Base-by-base conservation (phyloP, 2,888 invertebrate species). In the Rhagium mordax region DNA sequence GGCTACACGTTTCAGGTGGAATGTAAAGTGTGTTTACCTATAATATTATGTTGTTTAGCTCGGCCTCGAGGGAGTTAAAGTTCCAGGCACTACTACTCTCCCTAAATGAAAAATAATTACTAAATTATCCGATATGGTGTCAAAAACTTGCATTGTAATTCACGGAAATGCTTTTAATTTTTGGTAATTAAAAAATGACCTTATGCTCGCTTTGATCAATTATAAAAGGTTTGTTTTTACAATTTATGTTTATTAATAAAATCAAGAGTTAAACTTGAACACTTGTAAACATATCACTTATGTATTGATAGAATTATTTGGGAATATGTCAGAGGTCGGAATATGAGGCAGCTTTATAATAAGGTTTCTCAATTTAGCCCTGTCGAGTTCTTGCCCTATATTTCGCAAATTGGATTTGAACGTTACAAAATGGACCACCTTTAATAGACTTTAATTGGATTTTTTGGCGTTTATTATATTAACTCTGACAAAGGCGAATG, bases 41-140 rank as follows among this genome's bases (percentile, higher is more conserved):
- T 41, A 33, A 51, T 13, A 53, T 27, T 27, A 57, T 57, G 27
- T 57, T 57, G 27, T 27, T 57, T 27, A 57, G 7, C 55, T 27
- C 27, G n/a, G 5, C 55, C 55, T 57, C 55, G 55, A 27, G 55
- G 24, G 55, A 57, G 3, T 24, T 15, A 57, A 57, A 57, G 27
- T 57, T 57, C n/a, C 55, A 27, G 27, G 27, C 53, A 57, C 27
- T 27, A 55, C 21, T 55, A 27, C 27, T 57, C 55, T 8, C 3
- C 41, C 41, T 57, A 57, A 57, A 21, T 27, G 55, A 27, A 57
- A n/a, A 57, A 27, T 57, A 57, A 57, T 57, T n/a, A 27, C 55
- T 57, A 27, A 57, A 57, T 57, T 24, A 57, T 57, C 55, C 55
- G 5, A 41, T n/a, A 13, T 13, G 3, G 3, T n/a, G 4, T 41